phyloP scores from a whole-genome alignment of 2,797 vertebrate species.

The Enteromius anoplus region DNA sequence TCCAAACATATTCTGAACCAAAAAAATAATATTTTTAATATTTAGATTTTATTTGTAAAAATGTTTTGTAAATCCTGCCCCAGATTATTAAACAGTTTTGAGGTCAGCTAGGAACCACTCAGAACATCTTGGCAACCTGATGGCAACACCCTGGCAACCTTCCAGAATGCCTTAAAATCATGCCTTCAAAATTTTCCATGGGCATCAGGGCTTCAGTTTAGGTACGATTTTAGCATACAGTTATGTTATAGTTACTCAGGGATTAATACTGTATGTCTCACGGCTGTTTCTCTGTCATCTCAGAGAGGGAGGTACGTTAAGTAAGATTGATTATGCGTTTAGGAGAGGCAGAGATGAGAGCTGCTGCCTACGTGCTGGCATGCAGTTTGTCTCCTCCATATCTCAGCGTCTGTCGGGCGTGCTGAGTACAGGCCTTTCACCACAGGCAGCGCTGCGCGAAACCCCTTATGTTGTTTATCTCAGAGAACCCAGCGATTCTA shows the following conservation, averaged over 20 bases:
- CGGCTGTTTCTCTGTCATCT: constrained; percentile 17
- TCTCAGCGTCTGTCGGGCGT: constrained; percentile 48
- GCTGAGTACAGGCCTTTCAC: constrained; percentile 47
- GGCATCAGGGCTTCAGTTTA: constrained; percentile 1
- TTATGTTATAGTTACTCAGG: constrained; percentile 5
- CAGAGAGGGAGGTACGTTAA: constrained; percentile 14
- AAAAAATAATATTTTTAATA: not conserved
- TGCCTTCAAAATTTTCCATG: not conserved
- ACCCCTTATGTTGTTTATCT: constrained; percentile 49
- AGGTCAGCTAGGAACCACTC: not conserved
- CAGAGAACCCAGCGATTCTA: constrained; percentile 2
- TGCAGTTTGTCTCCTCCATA: constrained; percentile 47
- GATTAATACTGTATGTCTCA: constrained; percentile 9
- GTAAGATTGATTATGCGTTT: constrained; percentile 36
- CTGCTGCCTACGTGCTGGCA: constrained; percentile 49
- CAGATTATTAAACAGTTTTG: not conserved
- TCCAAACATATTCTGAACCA: not conserved
- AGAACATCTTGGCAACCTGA: constrained; percentile 12
- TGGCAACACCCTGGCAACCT: constrained; percentile 19
- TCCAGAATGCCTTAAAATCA: constrained; percentile 32
- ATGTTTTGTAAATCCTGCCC: not conserved
- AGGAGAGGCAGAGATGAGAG: constrained; percentile 48
- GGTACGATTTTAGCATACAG: not conserved
- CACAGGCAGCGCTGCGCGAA: constrained; percentile 46
- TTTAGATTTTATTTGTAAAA: not conserved